These are phyloP conservation scores for Apogon talboti DNA, from an alignment of 2,797 vertebrate species.

Conservation along the genomic window DNA sequence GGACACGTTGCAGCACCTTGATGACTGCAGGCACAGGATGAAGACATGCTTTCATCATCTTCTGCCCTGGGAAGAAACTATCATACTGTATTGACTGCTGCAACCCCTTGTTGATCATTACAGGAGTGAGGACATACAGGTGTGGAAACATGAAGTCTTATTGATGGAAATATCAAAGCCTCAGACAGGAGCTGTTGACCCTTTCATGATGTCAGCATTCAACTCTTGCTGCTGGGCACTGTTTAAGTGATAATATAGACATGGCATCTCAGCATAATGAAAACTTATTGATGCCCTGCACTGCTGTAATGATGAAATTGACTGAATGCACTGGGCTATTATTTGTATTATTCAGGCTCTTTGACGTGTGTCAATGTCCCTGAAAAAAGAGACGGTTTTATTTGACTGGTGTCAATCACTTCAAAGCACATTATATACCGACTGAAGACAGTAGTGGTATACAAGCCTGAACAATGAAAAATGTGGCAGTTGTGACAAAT, in stretches of 20 bases:
- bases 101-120: constrained; percentile 78
- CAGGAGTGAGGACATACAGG: constrained; percentile 68
- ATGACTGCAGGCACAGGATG: constrained; percentile 65
- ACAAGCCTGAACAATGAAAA: constrained; percentile 61
- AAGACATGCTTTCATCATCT: constrained; percentile 68
- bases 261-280: constrained; percentile 80
- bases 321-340: constrained; percentile 77
- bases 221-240: constrained; percentile 67
- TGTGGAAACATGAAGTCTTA: constrained; percentile 76
- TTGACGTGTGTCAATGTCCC: constrained; percentile 77
- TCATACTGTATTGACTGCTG: constrained; percentile 69
- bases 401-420: constrained; percentile 77
- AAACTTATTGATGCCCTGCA: constrained; percentile 81
- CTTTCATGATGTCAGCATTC: constrained; percentile 64
- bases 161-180: constrained; percentile 82
- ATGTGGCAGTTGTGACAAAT: constrained; percentile 80
- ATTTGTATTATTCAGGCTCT: constrained; percentile 79
- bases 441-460: constrained; percentile 47
- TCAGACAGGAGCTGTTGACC: constrained; percentile 74
- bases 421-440: constrained; percentile 51
- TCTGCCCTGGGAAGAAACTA: constrained; percentile 67
- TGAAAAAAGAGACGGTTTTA: constrained; percentile 61
- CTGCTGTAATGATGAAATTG: constrained; percentile 81
- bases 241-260: constrained; percentile 81
- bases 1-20: constrained; percentile 53